phyloP scores from a whole-genome alignment of 2,113 vertebrate genomes.

The Vulpes lagopus region DNA sequence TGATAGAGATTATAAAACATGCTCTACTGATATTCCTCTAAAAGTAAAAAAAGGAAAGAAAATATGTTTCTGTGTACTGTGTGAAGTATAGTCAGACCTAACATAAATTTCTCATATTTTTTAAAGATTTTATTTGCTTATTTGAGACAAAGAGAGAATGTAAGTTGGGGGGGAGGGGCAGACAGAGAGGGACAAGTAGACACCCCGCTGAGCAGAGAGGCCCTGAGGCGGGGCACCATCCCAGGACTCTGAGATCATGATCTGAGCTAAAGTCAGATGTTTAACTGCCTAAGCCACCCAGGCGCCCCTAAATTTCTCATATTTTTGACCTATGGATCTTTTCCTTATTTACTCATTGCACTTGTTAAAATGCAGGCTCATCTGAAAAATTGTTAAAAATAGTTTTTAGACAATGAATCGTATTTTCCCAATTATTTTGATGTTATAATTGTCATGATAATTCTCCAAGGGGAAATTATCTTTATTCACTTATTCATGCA shows the following conservation, averaged over 20 bases:
- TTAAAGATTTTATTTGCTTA: background rate
- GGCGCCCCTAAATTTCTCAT: background rate
- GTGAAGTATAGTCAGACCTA: background rate
- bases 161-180: background rate
- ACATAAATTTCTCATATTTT: background rate
- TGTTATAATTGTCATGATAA: background rate
- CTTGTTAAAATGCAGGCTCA: slow-evolving; percentile 1
- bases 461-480: background rate
- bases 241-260: background rate
- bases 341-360: background rate
- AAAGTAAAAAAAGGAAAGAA: background rate
- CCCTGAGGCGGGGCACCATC: no score
- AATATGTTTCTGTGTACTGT: background rate
- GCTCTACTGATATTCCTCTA: background rate
- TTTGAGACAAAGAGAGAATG: background rate
- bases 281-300: background rate
- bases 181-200: background rate
- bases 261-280: background rate
- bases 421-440: slow-evolving; percentile 42
- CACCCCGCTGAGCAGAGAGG: background rate
- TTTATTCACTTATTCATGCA: slow-evolving; percentile 25
- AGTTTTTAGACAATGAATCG: slow-evolving; percentile 9
- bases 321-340: background rate
- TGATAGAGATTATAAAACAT: background rate
- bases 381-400: slow-evolving; percentile 37